Percentiles rank a stretch among this genome's conserved stretches.
Conservation (phyloP, 1,140 invertebrate species). For the Ips typographus region DNA sequence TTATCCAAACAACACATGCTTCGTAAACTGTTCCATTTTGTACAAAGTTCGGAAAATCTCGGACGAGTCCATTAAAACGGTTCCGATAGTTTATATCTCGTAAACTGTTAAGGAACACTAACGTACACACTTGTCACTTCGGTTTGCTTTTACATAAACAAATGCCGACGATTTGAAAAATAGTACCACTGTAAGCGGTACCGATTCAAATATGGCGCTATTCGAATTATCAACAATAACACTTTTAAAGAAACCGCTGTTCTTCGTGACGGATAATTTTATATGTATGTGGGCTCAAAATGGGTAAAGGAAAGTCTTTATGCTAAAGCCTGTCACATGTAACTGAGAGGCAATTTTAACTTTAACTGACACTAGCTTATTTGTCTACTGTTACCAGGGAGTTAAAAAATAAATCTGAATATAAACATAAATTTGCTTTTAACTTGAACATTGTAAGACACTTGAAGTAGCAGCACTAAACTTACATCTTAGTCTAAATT, state of each 20-base stretch:
- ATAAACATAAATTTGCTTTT: too few relatives aligned
- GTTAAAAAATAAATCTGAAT: background rate
- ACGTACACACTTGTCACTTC: constrained; percentile 39
- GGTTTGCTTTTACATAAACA: constrained; percentile 23
- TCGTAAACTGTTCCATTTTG: constrained; percentile 29
- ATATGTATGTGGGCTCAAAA: constrained; percentile 5
- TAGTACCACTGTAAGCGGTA: constrained; percentile 16
- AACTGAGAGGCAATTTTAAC: constrained; percentile 21
- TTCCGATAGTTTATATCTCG: constrained; percentile 34
- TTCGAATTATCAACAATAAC: too few relatives aligned
- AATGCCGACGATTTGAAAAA: constrained; percentile 6
- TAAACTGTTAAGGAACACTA: constrained; percentile 42
- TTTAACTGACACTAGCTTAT: constrained; percentile 18
- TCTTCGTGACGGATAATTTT: background rate
- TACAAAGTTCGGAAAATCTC: constrained; percentile 13
- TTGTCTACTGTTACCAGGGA: constrained; percentile 16
- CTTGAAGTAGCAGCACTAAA: too few relatives aligned
- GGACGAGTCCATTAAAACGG: constrained; percentile 32
- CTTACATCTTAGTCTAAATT: too few relatives aligned
- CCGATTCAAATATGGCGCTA: background rate
- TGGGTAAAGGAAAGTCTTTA: constrained; percentile 27
- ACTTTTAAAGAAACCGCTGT: background rate
- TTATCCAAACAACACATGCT: constrained; percentile 20
- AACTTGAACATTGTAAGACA: too few relatives aligned
- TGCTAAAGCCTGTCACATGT: constrained; percentile 15